phyloP scores from a whole-genome alignment of 1,140 invertebrate species.

The Drosophila ficusphila region DNA sequence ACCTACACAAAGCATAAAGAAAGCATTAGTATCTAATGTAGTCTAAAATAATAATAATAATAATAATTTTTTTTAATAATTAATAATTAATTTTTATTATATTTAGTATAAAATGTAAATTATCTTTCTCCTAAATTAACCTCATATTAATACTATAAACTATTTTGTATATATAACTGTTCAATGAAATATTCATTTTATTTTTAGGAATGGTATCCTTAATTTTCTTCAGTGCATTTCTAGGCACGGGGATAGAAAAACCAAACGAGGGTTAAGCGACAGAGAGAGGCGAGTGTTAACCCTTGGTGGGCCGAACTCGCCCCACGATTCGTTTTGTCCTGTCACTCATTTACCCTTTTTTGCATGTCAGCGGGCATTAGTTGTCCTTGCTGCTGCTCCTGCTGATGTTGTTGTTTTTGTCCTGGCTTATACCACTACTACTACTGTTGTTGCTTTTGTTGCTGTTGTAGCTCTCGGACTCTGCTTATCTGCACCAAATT shows the following conservation, averaged over 20 bases:
- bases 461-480: slow-evolving; percentile 63
- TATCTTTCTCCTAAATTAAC: too few relatives aligned
- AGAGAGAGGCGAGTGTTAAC: slow-evolving; percentile 30
- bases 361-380: slow-evolving; percentile 81
- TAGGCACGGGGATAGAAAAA: slow-evolving; percentile 24
- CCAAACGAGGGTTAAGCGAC: slow-evolving; percentile 36
- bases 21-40: too few relatives aligned
- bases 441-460: slow-evolving; percentile 10
- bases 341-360: slow-evolving; percentile 81
- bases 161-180: background rate
- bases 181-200: too few relatives aligned
- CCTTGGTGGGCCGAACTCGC: slow-evolving; percentile 30
- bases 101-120: too few relatives aligned
- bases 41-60: too few relatives aligned
- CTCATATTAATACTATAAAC: too few relatives aligned
- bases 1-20: too few relatives aligned
- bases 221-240: slow-evolving; percentile 1
- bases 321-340: slow-evolving; percentile 45
- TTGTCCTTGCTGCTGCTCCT: slow-evolving; percentile 49
- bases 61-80: too few relatives aligned
- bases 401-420: slow-evolving; percentile 44
- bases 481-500: slow-evolving; percentile 80
- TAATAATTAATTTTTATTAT: too few relatives aligned
- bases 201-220: too few relatives aligned
- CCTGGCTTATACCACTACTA: slow-evolving; percentile 20